Evolutionary conservation across 2,797 vertebrate genomes (phyloP).

Genomic region (Orestias chungarensis): DNA sequence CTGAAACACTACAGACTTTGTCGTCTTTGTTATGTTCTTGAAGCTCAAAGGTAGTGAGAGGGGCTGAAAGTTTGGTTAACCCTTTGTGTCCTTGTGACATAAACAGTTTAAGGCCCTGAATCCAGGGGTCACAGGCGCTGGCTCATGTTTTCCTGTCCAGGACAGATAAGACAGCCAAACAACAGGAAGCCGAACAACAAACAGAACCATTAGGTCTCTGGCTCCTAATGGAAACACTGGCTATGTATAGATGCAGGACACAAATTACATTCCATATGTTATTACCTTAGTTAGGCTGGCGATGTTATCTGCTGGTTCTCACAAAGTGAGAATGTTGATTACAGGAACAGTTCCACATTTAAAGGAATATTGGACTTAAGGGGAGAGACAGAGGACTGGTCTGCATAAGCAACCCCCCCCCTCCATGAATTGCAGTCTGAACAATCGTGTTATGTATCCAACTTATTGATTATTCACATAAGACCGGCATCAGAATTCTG

Average conservation of each 20-base stretch:
- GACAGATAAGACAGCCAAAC: conserved; percentile 43
- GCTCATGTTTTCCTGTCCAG: conserved; percentile 11
- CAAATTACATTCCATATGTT: conserved; percentile 29
- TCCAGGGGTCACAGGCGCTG: conserved; percentile 20
- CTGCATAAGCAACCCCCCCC: neutral
- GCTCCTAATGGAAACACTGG: conserved; percentile 15
- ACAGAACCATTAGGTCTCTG: conserved; percentile 32
- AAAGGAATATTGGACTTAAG: too few relatives aligned
- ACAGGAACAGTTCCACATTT: neutral
- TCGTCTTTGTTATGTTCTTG: too few relatives aligned
- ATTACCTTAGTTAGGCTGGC: conserved; percentile 9
- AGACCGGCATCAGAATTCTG: too few relatives aligned
- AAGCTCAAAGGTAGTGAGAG: conserved; percentile 3
- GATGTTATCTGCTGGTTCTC: conserved; percentile 29
- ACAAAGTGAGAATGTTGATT: conserved; percentile 10
- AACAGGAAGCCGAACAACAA: conserved; percentile 46
- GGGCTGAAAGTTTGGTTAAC: neutral
- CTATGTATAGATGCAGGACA: conserved; percentile 9
- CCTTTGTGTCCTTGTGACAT: conserved; percentile 8
- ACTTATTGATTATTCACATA: too few relatives aligned
- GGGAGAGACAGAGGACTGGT: neutral
- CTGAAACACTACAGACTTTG: too few relatives aligned
- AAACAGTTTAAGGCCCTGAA: conserved; percentile 28
- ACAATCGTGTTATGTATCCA: too few relatives aligned
- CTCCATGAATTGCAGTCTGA: too few relatives aligned